These are phyloP conservation scores for Nomada fabriciana DNA, from an alignment of 2,888 invertebrate species.

Conservation along the genomic window DNA sequence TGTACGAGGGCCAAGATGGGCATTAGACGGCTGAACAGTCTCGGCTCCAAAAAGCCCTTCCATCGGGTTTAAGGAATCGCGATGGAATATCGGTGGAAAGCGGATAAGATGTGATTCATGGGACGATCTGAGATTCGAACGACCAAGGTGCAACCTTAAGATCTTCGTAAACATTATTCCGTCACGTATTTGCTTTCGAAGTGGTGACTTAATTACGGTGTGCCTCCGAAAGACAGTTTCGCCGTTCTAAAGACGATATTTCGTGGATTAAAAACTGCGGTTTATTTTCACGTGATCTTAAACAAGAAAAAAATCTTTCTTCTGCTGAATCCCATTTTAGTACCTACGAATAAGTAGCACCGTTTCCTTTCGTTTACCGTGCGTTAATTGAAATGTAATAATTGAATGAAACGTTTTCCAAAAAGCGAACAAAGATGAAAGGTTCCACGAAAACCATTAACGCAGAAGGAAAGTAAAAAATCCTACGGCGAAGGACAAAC, in stretches of 20 bases:
- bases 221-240: not conserved
- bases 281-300: no score
- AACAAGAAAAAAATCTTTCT: no score
- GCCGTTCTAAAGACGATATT: not conserved
- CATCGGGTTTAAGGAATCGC: slow-evolving; percentile 35
- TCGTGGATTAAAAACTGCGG: no score
- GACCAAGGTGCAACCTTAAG: not conserved
- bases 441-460: slow-evolving; percentile 30
- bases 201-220: slow-evolving; percentile 15
- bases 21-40: slow-evolving; percentile 58
- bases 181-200: not conserved
- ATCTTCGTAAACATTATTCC: slow-evolving; percentile 19
- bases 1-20: slow-evolving; percentile 64
- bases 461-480: slow-evolving; percentile 10
- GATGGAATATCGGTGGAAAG: slow-evolving; percentile 36
- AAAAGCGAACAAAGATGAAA: not conserved
- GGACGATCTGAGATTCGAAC: slow-evolving; percentile 17
- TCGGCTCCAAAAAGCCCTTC: slow-evolving; percentile 38
- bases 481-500: slow-evolving; percentile 66
- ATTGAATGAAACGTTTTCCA: not conserved
- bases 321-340: no score
- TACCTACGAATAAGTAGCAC: no score
- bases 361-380: no score
- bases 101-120: slow-evolving; percentile 59
- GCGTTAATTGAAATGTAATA: not conserved